Evolutionary conservation across 2,113 vertebrate species (phyloP), one percentile per base, ranked within the genome.

Genomic region (Anarhynchus alexandrinus): DNA sequence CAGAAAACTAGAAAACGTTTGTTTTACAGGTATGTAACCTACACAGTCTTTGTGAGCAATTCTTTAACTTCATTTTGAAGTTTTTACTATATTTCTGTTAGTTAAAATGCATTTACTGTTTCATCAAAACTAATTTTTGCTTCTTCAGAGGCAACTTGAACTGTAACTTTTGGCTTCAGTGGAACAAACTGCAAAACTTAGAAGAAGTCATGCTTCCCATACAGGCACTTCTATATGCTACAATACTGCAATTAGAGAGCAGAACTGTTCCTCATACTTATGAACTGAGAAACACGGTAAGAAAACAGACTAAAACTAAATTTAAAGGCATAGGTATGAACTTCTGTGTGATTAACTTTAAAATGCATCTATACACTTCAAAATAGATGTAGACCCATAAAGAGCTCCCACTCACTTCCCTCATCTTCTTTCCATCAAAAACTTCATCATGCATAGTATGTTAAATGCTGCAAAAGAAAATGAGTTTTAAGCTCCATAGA

Each of bases 401-500:
- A 70, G 12, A 80, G 77, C 43, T 89, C 54, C 52, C 71, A 93
- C 65, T 43, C 6, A 40, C 2, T 72, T 61, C 12, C 20, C 12
- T 20, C 16, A 47, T 52, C 49, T 59, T 20, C 45, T 70, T 30
- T 65, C 17, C n/a, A 26, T 54, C 32, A 51, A 59, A 72, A 97
- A 51, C 21, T 71, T 83, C 49, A 51, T 72, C n/a, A 14, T 83
- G 19, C 40, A 45, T 27, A 42, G 17, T 40, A 55, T 74, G 45
- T 11, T 79, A 58, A 93, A 49, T 71, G 25, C n/a, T 91, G 55
- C 84, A 80, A 83, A 79, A 89, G 14, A 43, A 93, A 54, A 82
- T 64, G 38, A 84, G 70, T 40, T 82, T 64, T 79, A 40, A 36
- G 15, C 21, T 90, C n/a, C 47, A 26, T 30, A 61, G 32, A 55